These are phyloP conservation scores for Bacillus rossius DNA, from an alignment of 1,140 invertebrate species.

Conservation along the genomic window DNA sequence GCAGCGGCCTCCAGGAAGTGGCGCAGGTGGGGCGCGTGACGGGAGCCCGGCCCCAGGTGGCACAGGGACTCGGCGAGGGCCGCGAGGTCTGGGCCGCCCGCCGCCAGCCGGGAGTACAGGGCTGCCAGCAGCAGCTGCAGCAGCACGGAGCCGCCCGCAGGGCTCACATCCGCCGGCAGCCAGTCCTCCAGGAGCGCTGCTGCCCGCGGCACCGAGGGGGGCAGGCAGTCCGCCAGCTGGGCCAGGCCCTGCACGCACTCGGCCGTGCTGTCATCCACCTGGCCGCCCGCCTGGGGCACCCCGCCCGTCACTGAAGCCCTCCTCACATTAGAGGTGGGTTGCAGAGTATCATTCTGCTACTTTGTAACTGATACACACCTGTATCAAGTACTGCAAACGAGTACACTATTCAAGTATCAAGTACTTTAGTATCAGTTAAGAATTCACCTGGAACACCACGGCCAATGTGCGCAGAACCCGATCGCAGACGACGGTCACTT, in stretches of 20 bases:
- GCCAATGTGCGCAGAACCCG: no score
- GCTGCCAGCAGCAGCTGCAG: conserved; percentile 48
- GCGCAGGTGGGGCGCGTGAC: background rate
- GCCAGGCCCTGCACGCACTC: conserved; percentile 60
- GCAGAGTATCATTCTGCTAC: no score
- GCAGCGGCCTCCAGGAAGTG: background rate
- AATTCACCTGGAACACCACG: no score
- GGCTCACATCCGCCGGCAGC: conserved; percentile 57
- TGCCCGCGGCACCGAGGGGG: conserved; percentile 48
- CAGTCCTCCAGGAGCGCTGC: conserved; percentile 53
- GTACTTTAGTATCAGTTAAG: no score
- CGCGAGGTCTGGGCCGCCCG: conserved; percentile 33
- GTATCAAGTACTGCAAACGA: no score
- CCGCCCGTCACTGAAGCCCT: no score
- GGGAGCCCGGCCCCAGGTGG: conserved; percentile 58
- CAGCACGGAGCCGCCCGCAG: conserved; percentile 56
- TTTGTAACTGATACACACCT: no score
- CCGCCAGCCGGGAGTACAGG: conserved; percentile 36
- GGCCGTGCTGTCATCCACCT: conserved; percentile 50
- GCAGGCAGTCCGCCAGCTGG: conserved; percentile 56
- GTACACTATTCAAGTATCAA: no score
- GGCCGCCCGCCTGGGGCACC: conserved; percentile 62
- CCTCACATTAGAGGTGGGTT: no score
- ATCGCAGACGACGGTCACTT: no score
- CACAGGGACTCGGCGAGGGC: conserved; percentile 68